Conservation (phyloP, 1,140 invertebrate genomes). For the Diachasmimorpha longicaudata region DNA sequence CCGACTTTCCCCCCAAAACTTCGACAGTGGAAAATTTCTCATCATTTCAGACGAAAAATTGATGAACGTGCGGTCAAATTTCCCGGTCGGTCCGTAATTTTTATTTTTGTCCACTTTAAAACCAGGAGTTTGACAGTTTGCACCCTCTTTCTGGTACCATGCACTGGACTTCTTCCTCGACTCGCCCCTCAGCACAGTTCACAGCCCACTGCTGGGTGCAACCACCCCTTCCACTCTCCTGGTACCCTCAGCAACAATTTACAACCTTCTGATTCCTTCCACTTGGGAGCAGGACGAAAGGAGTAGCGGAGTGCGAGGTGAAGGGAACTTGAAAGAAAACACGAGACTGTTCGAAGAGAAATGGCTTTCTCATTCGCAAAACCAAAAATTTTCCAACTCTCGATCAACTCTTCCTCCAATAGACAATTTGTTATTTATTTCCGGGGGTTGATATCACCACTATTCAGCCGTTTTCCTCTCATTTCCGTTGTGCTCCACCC, state of each 20-base stretch:
- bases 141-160: no score
- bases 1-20: no score
- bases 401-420: slow-evolving; percentile 11
- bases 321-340: not conserved
- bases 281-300: slow-evolving; percentile 24
- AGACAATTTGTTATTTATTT: slow-evolving; percentile 44
- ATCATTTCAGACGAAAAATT: no score
- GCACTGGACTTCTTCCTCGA: no score
- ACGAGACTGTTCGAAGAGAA: not conserved
- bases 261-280: slow-evolving; percentile 51
- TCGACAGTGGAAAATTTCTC: no score
- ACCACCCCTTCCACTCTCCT: slow-evolving; percentile 30
- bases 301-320: not conserved
- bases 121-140: no score
- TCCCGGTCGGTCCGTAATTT: no score
- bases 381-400: slow-evolving; percentile 29
- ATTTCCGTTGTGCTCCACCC: not conserved
- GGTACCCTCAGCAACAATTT: slow-evolving; percentile 46
- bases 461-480: slow-evolving; percentile 11
- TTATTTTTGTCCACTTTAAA: no score
- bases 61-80: no score
- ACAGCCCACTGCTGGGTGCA: not conserved
- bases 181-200: no score
- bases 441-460: slow-evolving; percentile 20
- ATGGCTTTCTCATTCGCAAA: slow-evolving; percentile 44